Evolutionary conservation across 2,888 invertebrate genomes (phyloP), one percentile per base, ranked within the genome.

Genomic region (Cataglyphis albicans): DNA sequence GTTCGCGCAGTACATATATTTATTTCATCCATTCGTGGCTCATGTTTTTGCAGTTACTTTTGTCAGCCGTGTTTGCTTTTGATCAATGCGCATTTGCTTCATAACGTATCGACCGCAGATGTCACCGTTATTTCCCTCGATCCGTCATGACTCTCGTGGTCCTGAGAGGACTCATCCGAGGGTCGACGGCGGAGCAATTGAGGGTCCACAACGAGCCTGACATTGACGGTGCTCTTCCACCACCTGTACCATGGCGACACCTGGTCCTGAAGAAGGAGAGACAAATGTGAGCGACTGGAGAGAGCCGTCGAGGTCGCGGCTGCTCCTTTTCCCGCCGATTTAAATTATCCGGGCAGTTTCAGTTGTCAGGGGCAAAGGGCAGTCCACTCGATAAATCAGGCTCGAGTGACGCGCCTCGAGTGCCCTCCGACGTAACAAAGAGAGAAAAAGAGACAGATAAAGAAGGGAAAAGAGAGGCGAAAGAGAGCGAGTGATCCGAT

Each of bases 181-280:
- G 87, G 74, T 74, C 84, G 81, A 61, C 72, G 78, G 67, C 86
- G 87, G 63, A 88, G 86, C 76, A 95, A 95, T 83, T 96, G 96
- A 3, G 96, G 96, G 2, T 96, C 95, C 89, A 96, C 93, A 25
- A 96, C 93, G 21, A 97, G 94, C 67, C 96, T 95, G 63, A 97
- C 96, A 91, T 97, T 96, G 29, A 97, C 96, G 55, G 96, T 96
- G 73, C 95, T 96, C 52, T 95, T 95, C 94, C 97, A 95, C 97
- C 97, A 97, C 63, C 96, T 95, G 92, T 96, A 97, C 97, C 97
- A 97, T 90, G 96, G 96, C 21, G 96, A 95, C 89, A 96, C 95
- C 89, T 97, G 97, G 90, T 97, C 97, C 93, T 94, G 91, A 70
- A 88, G 89, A 85, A 84, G 38, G 29, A 61, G 55, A 72, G 82